Base-by-base conservation (phyloP, 2,113 vertebrate species). In the Litocranius walleri region DNA sequence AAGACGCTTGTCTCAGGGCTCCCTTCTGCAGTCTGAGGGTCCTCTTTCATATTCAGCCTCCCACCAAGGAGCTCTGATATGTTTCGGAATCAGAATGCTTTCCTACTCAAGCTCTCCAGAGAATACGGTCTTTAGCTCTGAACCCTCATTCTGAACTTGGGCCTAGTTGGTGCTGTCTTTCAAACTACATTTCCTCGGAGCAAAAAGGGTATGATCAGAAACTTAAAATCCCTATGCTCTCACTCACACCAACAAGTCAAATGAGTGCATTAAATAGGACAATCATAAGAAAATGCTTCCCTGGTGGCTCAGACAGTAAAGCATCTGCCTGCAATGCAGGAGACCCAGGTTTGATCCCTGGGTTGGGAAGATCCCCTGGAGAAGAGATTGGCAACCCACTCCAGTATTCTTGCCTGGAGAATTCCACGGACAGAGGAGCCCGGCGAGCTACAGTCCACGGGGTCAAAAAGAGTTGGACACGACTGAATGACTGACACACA, bases 381-480 rank as follows among this genome's bases (percentile, higher is more conserved):
- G 33, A 36, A 36, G 33, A 67, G 64, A 67, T 36, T 10, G 17
- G 64, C 16, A 71, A 71, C n/a, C 64, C n/a, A 11, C 16, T 71
- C 17, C n/a, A 36, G 64, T 67, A 67, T 67, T 62, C 29, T 30
- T 62, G n/a, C 64, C 64, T 67, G 33, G 33, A 21, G 17, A 36
- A 67, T 21, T 11, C 64, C 33, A 67, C 36, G 64, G 64, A 71
- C 64, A 36, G n/a, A 36, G 64, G 33, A 67, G 64, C 64, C 64
- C 36, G 17, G 8, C 0, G 1, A 71, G n/a, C 33, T 71, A 21
- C 64, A 36, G 64, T 71, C n/a, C 64, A 71, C 0, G 2, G 64
- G n/a, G 64, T 71, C 0, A 0, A 36, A 71, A 36, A 71, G 8
- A 36, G 8, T 21, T 71, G n/a, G 64, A 36, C n/a, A 36, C 0